Conservation (phyloP, 2,888 invertebrate genomes). For the Nebria salina region DNA sequence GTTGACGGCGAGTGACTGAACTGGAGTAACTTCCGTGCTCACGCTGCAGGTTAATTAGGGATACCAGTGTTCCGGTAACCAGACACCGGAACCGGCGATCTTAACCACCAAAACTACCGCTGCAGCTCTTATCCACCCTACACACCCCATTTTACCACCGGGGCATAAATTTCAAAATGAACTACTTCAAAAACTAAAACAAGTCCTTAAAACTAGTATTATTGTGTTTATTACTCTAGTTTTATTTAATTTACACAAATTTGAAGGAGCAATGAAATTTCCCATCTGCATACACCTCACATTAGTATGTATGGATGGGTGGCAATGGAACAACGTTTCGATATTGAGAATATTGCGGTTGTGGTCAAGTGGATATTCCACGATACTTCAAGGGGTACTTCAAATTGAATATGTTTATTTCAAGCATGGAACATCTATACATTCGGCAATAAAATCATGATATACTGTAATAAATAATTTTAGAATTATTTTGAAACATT, state of each 20-base stretch:
- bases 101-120: slow-evolving; percentile 25
- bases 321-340: too few species aligned
- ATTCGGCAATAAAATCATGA: too few species aligned
- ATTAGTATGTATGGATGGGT: not conserved
- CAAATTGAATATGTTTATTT: not conserved
- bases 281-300: not conserved
- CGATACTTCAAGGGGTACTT: not conserved
- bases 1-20: not conserved
- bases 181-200: not conserved
- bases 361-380: too few species aligned
- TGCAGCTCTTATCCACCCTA: not conserved
- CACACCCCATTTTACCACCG: not conserved
- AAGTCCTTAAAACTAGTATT: too few species aligned
- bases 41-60: slow-evolving; percentile 43
- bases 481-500: too few species aligned
- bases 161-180: not conserved
- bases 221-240: too few species aligned
- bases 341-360: too few species aligned
- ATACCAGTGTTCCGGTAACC: slow-evolving; percentile 37
- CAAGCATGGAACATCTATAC: not conserved
- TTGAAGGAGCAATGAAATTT: not conserved
- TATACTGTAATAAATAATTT: too few species aligned
- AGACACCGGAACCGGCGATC: slow-evolving; percentile 45
- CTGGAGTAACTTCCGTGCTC: slow-evolving; percentile 2
- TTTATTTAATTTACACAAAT: not conserved